Evolutionary conservation across 2,888 invertebrate genomes (phyloP).

Genomic region (Tiphia femorata): DNA sequence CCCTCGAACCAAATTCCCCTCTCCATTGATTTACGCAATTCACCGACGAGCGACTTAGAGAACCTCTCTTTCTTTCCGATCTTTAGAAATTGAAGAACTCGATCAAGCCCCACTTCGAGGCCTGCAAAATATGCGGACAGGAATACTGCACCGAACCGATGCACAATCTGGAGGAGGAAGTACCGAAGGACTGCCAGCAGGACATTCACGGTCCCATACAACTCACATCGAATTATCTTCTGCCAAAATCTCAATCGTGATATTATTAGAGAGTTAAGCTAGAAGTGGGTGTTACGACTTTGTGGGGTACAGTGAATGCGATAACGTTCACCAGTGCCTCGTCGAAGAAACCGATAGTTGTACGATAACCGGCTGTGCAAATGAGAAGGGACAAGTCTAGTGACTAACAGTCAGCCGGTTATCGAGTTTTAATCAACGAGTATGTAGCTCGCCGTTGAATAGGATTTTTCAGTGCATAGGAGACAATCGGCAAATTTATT

Average conservation of each 20-base stretch:
- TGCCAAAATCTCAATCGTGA: slow-evolving; percentile 36
- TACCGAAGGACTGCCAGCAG: slow-evolving; percentile 71
- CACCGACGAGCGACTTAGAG: not conserved
- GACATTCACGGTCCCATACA: slow-evolving; percentile 64
- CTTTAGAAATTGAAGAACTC: slow-evolving; percentile 82
- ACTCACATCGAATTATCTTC: slow-evolving; percentile 35
- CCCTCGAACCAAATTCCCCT: slow-evolving; percentile 9
- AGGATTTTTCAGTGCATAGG: no score
- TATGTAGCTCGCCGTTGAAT: no score
- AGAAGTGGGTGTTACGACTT: no score
- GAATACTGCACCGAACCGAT: slow-evolving; percentile 75
- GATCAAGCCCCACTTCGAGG: slow-evolving; percentile 81
- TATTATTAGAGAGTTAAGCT: no score
- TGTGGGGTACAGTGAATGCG: no score
- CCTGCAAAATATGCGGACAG: slow-evolving; percentile 81
- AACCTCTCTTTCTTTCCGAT: not conserved
- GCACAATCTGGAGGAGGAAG: slow-evolving; percentile 72
- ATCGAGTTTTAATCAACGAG: no score
- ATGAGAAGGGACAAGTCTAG: no score
- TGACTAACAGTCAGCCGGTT: no score
- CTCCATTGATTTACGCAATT: not conserved
- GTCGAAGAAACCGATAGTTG: no score
- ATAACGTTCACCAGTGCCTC: no score
- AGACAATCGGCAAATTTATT: no score
- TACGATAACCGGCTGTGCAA: no score